Base-by-base conservation (phyloP, 1,140 invertebrate genomes). In the Diorhabda elongata region DNA sequence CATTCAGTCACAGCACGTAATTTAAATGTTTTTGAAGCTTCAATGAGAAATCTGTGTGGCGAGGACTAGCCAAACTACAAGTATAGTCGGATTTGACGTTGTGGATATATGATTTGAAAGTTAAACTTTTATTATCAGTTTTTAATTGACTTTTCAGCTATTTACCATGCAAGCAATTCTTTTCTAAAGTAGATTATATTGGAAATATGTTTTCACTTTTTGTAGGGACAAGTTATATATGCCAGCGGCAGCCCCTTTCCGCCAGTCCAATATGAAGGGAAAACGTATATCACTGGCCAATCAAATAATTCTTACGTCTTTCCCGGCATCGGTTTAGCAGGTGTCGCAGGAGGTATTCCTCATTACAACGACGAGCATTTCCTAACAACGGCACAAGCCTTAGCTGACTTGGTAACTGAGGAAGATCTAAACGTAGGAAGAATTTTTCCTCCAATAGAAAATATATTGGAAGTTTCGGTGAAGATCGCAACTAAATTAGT, bases 271-370 rank as follows among this genome's bases (percentile, higher is more conserved):
- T 85, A 88, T 52, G 88, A 94, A 67, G 93, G 92, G 0, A 89
- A 91, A 75, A 90, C 87, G 6, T 91, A 86, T 76, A 80, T 89
- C 77, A 94, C 96, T 2, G 96, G 96, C 0, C 96, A 98, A 83
- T 95, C 95, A 69, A 98, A 98, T 82, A 98, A 98, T 83, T 91
- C 96, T 1, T 98, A 98, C 82, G 97, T 97, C 75, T 98, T 98
- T 85, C 96, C 96, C 11, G 96, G 96, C 42, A 88, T 98, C 9
- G 95, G 93, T 26, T 84, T 98, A 4, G 96, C 91, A 60, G 91
- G 92, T 45, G 90, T 98, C 64, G 89, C 86, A 75, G 88, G 89
- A 57, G 92, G 92, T 62, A 91, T 97, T 79, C 85, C 90, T 73
- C 91, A 88, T 73, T 96, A 98, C 78, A 87, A 89, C 2, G 94